Percentiles rank a stretch among this genome's conserved stretches.
These are phyloP conservation scores for Megaleporinus macrocephalus DNA, from an alignment of 2,113 vertebrate species.

Conservation along the genomic window DNA sequence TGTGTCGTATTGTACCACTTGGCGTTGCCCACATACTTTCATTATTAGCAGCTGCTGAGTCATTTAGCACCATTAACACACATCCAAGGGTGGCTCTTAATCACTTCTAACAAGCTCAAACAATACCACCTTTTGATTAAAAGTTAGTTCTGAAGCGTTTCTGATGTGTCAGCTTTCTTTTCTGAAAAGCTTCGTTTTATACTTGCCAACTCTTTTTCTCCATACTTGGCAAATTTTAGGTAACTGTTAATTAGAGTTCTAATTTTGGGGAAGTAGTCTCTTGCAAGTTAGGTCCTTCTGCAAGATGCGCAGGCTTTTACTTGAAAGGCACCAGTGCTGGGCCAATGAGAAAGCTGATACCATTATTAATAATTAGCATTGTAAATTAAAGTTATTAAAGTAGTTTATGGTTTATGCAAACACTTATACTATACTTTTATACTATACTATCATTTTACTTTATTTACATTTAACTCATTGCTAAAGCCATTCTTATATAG, in stretches of 20 bases:
- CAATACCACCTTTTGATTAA: background rate
- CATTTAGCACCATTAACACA: background rate
- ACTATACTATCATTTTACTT: no score
- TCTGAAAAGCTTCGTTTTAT: background rate
- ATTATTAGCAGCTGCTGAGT: background rate
- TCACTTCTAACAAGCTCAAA: background rate
- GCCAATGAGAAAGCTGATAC: no score
- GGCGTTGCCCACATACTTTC: background rate
- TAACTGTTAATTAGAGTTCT: background rate
- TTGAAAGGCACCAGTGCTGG: background rate
- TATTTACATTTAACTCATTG: no score
- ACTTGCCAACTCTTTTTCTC: background rate
- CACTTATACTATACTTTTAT: no score
- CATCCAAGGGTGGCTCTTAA: background rate
- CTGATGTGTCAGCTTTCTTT: background rate
- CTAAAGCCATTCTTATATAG: no score
- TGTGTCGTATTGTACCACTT: background rate
- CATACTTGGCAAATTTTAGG: no score
- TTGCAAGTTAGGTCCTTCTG: background rate
- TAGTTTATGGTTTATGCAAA: no score
- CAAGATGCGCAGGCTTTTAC: background rate
- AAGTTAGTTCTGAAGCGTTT: background rate
- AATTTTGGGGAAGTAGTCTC: background rate
- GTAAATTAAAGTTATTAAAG: no score
- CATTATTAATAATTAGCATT: no score